phyloP scores from a whole-genome alignment of 2,888 invertebrate genomes.

The Philopedon plagiatum region DNA sequence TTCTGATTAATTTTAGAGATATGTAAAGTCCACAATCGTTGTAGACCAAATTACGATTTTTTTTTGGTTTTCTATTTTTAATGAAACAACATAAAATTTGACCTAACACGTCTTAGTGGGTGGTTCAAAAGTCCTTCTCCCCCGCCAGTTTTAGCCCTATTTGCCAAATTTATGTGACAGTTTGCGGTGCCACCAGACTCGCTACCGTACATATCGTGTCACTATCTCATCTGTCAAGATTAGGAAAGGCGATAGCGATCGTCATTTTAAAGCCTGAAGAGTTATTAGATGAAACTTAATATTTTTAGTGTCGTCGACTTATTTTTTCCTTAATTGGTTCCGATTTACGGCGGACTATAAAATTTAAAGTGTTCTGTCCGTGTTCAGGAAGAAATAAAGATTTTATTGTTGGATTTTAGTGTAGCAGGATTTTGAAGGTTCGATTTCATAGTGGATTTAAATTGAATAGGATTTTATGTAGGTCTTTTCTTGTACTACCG shows the following conservation, averaged over 20 bases:
- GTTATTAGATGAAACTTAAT: constrained; percentile 15
- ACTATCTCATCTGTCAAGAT: constrained; percentile 19
- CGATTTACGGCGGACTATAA: constrained; percentile 18
- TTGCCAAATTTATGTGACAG: constrained; percentile 19
- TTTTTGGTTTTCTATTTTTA: no score
- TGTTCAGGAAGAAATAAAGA: not conserved
- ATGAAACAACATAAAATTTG: no score
- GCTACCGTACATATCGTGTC: constrained; percentile 18
- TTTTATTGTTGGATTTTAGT: not conserved
- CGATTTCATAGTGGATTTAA: no score
- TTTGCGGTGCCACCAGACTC: constrained; percentile 11
- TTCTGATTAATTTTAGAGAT: no score
- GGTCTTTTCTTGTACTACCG: no score
- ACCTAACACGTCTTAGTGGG: no score
- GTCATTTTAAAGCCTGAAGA: not conserved
- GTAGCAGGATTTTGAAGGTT: not conserved
- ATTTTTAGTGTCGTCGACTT: constrained; percentile 7
- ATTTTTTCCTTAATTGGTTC: constrained; percentile 16
- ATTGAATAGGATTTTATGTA: no score
- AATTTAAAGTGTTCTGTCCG: constrained; percentile 7
- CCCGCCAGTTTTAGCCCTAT: not conserved
- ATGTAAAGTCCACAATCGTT: no score
- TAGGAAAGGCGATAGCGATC: constrained; percentile 1
- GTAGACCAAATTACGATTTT: no score
- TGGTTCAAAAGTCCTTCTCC: not conserved